Conservation (phyloP, 1,140 invertebrate species). For the Drosophila watanabei region DNA sequence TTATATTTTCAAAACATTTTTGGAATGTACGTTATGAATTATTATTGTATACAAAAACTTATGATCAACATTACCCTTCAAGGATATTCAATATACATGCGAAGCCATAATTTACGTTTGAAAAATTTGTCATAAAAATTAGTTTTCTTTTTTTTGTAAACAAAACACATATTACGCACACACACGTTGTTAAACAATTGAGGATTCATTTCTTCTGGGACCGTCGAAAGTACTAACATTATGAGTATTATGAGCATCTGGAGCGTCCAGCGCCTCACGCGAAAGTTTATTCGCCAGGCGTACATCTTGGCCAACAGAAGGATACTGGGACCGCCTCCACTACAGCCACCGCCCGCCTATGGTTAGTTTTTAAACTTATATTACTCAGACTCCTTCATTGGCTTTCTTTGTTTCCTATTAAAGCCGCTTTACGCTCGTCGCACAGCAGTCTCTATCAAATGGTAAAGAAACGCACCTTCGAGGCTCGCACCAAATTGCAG, state of each 20-base stretch:
- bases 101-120: constrained; percentile 34
- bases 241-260: constrained; percentile 70
- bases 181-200: constrained; percentile 58
- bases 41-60: background rate
- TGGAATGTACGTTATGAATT: background rate
- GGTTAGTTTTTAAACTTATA: constrained; percentile 52
- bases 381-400: background rate
- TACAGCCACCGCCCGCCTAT: constrained; percentile 23
- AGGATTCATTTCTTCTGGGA: constrained; percentile 32
- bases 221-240: background rate
- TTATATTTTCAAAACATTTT: background rate
- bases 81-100: no score
- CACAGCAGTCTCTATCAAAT: constrained; percentile 80
- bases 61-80: background rate
- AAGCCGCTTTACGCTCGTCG: constrained; percentile 49
- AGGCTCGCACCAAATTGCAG: constrained; percentile 12
- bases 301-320: constrained; percentile 66
- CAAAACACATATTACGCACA: constrained; percentile 28
- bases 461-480: constrained; percentile 65
- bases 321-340: constrained; percentile 19
- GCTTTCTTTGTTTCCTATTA: background rate
- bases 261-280: constrained; percentile 60
- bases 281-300: constrained; percentile 72
- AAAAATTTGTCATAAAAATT: constrained; percentile 58
- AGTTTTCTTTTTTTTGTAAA: constrained; percentile 36